Evolutionary conservation across 1,140 invertebrate genomes (phyloP), one percentile per base, ranked within the genome.

Genomic region (Achatina immaculata): DNA sequence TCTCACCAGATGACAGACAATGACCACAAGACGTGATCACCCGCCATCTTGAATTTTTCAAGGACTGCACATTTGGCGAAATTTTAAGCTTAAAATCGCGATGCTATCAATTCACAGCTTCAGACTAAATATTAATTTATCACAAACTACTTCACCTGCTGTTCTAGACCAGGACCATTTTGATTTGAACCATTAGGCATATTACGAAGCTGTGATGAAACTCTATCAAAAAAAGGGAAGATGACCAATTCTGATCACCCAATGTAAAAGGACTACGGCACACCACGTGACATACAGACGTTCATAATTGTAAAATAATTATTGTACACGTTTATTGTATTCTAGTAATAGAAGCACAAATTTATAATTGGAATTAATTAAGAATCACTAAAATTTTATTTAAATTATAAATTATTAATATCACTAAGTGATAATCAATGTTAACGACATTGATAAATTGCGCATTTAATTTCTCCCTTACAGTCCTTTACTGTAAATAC

Each of bases 131-230:
- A 48, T 28, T 34, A 69, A 65, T 48, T 16, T 78, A 65, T 45
- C 31, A 38, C 16, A 42, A 78, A 55, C 40, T 24, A 43, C 40
- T 28, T 82, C 94, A 98, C 97, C 95, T 97, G 97, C 97, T 98
- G 97, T 95, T 98, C 97, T 97, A 98, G 96, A 98, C 96, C 96
- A 95, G 96, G 95, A 96, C 96, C 97, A 98, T 98, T 98, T 95
- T 98, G 96, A 95, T 96, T 96, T 95, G 95, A 95, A 96, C 95
- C 97, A 98, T 98, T 97, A 97, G 96, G 97, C 97, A 98, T 98
- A 97, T 96, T 98, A 91, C 84, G 83, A 79, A 83, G 77, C 65
- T 78, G 71, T 81, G 79, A 72, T 76, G 58, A 79, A 74, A 78
- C 69, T 79, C 80, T 81, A 78, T 9, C 51, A 73, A 78, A 73